Evolutionary conservation across 2,113 vertebrate genomes (phyloP), one percentile per base, ranked within the genome.

Genomic region (Entomyzon cyanotis): DNA sequence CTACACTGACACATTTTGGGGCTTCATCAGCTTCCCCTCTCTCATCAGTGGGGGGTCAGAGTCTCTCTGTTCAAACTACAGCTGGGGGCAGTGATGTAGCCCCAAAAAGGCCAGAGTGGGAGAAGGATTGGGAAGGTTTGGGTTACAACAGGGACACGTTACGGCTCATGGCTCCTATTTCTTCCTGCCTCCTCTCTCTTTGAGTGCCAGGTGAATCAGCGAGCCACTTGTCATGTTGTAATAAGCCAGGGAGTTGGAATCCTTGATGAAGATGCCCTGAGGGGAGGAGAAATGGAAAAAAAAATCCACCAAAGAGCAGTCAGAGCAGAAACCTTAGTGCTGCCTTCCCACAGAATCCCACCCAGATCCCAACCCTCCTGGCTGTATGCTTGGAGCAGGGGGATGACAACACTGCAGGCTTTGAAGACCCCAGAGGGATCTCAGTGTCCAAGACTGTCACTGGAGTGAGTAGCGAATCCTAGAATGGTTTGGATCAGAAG

Each of bases 181-280:
- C 98, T 99, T 99, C 79, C 99, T 98, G 89, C 99, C 99, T 53
- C 99, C 99, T 98, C 99, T 99, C 95, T 99, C 99, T 87, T 99
- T 99, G 96, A 99, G 98, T 1, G 99, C 99, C 98, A 99, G 96
- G 96, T 99, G 99, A 90, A 99, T 99, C 64, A 99, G 84, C 3
- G 99, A 98, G 11, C 99, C 99, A 4, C 98, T 99, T 7, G 88
- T 98, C 99, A 99, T 99, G 96, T 99, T 99, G 97, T 99, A 99
- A 93, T 99, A 99, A 31, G 99, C 99, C 98, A 99, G 96, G 1
- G 99, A 99, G 97, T 99, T 99, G 16, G 99, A 99, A 94, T 99
- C 99, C 94, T 99, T 99, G 97, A 99, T 99, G 98, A 99, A 99
- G 95, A 99, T 99, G 44, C 99, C 99, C 99, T 99, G 93, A 98